phyloP scores from a whole-genome alignment of 2,888 invertebrate species.

The Troides aeacus region DNA sequence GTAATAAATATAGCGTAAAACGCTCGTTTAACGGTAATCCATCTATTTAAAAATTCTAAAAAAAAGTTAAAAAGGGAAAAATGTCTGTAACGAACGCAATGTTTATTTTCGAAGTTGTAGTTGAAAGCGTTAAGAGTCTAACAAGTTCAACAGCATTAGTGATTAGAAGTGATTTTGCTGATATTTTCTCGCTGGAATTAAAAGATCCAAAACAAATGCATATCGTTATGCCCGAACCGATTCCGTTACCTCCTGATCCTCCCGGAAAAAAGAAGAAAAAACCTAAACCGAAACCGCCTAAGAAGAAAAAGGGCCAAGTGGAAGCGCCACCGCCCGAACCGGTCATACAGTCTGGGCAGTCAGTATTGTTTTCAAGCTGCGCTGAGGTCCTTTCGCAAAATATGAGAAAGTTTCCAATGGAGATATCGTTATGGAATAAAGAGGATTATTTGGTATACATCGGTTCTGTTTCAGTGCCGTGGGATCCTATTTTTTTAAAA shows the following conservation, averaged over 20 bases:
- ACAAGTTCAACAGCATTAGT: constrained; percentile 54
- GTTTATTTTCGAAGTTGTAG: constrained; percentile 72
- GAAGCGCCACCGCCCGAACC: constrained; percentile 62
- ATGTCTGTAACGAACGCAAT: constrained; percentile 68
- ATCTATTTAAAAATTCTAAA: constrained; percentile 16
- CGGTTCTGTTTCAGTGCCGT: constrained; percentile 57
- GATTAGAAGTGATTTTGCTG: constrained; percentile 67
- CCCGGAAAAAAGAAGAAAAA: constrained; percentile 54
- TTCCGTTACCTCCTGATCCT: constrained; percentile 64
- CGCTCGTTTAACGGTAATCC: not conserved
- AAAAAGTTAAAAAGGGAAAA: constrained; percentile 34
- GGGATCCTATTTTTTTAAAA: constrained; percentile 59
- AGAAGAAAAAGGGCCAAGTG: constrained; percentile 57
- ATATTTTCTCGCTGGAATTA: constrained; percentile 68
- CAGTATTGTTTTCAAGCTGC: constrained; percentile 65
- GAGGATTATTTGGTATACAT: constrained; percentile 62
- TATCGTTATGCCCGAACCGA: constrained; percentile 69
- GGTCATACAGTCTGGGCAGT: constrained; percentile 68
- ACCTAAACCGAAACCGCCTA: constrained; percentile 44
- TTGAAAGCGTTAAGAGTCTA: constrained; percentile 59
- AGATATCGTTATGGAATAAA: constrained; percentile 68
- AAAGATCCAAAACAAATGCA: constrained; percentile 73
- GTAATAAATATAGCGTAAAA: constrained; percentile 11
- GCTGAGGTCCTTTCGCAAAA: constrained; percentile 63
- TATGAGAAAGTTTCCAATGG: constrained; percentile 62